Evolutionary conservation across 1,140 invertebrate species (phyloP).

Genomic region (Aphelenchoides fujianensis): DNA sequence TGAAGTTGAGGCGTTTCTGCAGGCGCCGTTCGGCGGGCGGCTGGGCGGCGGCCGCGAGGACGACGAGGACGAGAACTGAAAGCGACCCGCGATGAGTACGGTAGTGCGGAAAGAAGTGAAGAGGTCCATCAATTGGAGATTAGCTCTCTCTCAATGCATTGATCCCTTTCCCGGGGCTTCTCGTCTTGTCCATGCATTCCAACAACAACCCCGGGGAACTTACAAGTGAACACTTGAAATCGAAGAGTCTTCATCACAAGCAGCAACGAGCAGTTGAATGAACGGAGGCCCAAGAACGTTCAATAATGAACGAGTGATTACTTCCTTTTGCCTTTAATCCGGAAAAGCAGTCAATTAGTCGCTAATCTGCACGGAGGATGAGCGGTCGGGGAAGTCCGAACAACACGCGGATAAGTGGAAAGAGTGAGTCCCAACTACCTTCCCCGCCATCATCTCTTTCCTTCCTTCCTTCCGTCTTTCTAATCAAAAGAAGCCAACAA

Average conservation of each 20-base stretch:
- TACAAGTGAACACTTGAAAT: not conserved
- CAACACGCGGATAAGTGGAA: no score
- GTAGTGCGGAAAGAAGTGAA: not conserved
- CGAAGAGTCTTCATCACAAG: not conserved
- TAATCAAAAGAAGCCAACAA: no score
- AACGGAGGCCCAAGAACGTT: no score
- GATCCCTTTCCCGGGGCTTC: not conserved
- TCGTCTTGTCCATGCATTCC: not conserved
- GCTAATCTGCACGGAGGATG: no score
- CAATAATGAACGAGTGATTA: no score
- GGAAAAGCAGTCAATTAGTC: no score
- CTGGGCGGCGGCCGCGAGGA: not conserved
- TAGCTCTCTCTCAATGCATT: not conserved
- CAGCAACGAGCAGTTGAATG: not conserved
- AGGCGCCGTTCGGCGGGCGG: not conserved
- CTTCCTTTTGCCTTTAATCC: no score
- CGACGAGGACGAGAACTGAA: not conserved
- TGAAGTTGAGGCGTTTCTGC: constrained; percentile 34
- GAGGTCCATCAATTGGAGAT: not conserved
- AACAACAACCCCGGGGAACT: not conserved
- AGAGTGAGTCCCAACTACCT: no score
- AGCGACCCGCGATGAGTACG: not conserved
- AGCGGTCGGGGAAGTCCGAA: no score
- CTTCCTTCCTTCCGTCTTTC: no score
- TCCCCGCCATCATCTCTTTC: no score